Conservation (phyloP, 2,797 vertebrate genomes). For the Brotula barbata region DNA sequence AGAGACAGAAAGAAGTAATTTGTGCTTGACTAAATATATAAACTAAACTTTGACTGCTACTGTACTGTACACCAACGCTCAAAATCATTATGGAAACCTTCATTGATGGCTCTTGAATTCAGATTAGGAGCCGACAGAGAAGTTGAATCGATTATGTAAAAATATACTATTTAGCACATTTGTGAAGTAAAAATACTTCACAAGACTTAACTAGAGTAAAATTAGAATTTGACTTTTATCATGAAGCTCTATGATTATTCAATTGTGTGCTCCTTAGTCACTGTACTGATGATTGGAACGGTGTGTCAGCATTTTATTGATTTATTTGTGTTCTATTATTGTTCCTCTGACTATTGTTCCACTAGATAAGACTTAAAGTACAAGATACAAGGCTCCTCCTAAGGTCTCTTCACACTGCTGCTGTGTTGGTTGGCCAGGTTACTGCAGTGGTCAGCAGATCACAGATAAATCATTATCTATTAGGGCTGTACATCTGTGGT, state of each 20-base stretch:
- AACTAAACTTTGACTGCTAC: background rate
- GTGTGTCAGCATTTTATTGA: too few relatives aligned
- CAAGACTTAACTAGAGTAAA: background rate
- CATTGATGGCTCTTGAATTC: too few relatives aligned
- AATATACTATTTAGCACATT: too few relatives aligned
- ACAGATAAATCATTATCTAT: constrained; percentile 28
- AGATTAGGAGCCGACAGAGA: background rate
- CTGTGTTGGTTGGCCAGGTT: constrained; percentile 26
- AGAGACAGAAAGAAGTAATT: constrained; percentile 18
- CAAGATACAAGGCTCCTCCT: constrained; percentile 4
- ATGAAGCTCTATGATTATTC: too few relatives aligned
- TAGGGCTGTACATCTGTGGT: too few relatives aligned
- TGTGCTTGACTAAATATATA: constrained; percentile 16
- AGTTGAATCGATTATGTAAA: background rate
- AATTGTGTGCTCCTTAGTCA: background rate
- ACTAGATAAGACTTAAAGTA: too few relatives aligned
- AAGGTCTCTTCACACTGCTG: constrained; percentile 29
- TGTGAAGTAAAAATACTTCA: too few relatives aligned
- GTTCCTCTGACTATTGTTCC: background rate
- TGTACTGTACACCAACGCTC: too few relatives aligned
- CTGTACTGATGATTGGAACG: background rate
- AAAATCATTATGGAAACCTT: too few relatives aligned
- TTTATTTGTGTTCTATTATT: background rate
- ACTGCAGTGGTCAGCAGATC: constrained; percentile 52
- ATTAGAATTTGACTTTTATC: background rate